Base-by-base conservation (phyloP, 1,140 invertebrate genomes). In the Drosophila nikananu region DNA sequence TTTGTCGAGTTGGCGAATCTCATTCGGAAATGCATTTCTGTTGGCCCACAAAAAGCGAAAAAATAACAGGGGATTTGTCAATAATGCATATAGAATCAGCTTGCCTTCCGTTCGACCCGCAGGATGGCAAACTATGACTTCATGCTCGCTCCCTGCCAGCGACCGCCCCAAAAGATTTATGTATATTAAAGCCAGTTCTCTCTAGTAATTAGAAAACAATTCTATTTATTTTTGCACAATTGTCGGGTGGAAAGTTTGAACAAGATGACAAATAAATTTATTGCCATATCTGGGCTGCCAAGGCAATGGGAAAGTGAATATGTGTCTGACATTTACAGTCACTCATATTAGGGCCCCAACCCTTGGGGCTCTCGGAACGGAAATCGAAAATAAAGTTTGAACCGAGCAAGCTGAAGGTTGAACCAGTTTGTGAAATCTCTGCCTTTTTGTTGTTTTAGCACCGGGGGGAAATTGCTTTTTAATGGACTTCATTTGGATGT, bases 341-440 rank as follows among this genome's bases (percentile, higher is more conserved):
- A 39, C 35, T 78, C 48, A 61, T 60, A 61, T 77, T 77, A 39
- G 61, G 27, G 17, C 19, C 9, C n/a, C n/a, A 37, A n/a, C 52
- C 73, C 54, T 76, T 76, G 52, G 73, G 73, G 51, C 37, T 41
- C 65, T 35, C 37, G 19, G 57, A 70, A 44, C 74, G 75, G 75
- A 78, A 78, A 78, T 78, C 75, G 75, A 78, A 70, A 78, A 78
- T 78, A 78, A 78, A 78, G 75, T 78, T 78, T 59, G 64, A 60
- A 78, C 75, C 37, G 54, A 70, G 66, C 51, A 32, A 41, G 23
- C 65, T 62, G 75, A 78, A 78, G 75, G 75, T 62, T 78, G 61
- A 60, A 78, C 35, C 61, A 70, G 75, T 70, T 61, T 68, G 55
- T 44, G 37, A n/a, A 73, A 61, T 73, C 37, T 61, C 55, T 32